A percentile compares a stretch with the other conserved stretches of the same genome.
These are phyloP conservation scores for Diorhabda sublineata DNA, from an alignment of 1,140 invertebrate species.

Conservation along the genomic window DNA sequence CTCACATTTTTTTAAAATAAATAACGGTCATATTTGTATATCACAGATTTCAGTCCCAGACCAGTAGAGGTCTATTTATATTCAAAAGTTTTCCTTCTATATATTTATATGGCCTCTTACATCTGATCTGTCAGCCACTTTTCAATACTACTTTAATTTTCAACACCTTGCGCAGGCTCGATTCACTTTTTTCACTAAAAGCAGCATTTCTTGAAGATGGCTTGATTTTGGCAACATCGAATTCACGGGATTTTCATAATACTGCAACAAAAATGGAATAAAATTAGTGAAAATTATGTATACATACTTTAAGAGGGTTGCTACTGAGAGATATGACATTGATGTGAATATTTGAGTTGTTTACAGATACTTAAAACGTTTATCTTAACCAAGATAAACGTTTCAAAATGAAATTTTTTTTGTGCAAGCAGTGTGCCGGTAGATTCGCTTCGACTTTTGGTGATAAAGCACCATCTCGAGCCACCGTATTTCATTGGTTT, in stretches of 20 bases:
- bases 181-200: conserved; percentile 14
- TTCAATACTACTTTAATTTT: conserved; percentile 4
- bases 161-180: conserved; percentile 17
- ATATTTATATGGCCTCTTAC: background rate
- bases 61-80: conserved; percentile 17
- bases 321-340: background rate
- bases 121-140: conserved; percentile 13
- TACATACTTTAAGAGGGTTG: background rate
- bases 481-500: no score
- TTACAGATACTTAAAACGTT: background rate
- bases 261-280: conserved; percentile 25
- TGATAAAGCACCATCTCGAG: no score
- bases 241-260: conserved; percentile 30
- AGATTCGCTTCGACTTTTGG: no score
- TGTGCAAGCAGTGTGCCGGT: background rate
- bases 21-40: conserved; percentile 24
- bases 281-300: conserved; percentile 2
- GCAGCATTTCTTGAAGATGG: conserved; percentile 15
- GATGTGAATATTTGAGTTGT: background rate
- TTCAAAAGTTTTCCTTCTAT: background rate
- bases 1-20: conserved; percentile 14
- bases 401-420: background rate
- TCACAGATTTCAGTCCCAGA: conserved; percentile 36
- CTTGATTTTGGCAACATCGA: conserved; percentile 32
- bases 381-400: background rate